These are phyloP conservation scores for Sebastiscus albofasciatus DNA, from an alignment of 2,797 vertebrate species.

Conservation along the genomic window DNA sequence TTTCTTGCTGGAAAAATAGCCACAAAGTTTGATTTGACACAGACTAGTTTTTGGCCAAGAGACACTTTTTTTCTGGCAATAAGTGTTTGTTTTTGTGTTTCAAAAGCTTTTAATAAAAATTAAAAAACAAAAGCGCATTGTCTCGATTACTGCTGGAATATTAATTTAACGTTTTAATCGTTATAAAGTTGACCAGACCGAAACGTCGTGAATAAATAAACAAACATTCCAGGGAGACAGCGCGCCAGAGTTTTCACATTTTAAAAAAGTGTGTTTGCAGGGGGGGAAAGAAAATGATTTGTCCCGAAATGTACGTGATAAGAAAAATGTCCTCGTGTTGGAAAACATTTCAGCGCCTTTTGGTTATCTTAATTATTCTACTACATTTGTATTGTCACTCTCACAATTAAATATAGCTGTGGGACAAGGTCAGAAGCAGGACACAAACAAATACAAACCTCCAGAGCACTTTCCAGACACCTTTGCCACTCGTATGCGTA, in stretches of 20 bases:
- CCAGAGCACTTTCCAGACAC: conserved; percentile 93
- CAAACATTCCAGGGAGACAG: background rate
- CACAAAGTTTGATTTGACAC: background rate
- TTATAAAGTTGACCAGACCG: background rate
- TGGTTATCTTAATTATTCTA: conserved; percentile 31
- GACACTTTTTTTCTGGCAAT: background rate
- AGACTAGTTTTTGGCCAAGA: background rate
- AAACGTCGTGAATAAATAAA: background rate
- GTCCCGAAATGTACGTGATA: background rate
- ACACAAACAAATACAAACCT: conserved; percentile 83
- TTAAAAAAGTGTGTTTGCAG: background rate
- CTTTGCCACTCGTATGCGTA: conserved; percentile 98
- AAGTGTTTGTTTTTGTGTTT: background rate
- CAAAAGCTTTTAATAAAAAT: background rate
- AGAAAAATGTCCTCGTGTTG: background rate
- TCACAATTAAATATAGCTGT: background rate
- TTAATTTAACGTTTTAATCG: background rate
- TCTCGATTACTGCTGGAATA: background rate
- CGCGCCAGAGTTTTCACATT: background rate
- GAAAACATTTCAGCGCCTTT: background rate
- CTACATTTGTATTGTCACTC: background rate
- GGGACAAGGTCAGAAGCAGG: background rate
- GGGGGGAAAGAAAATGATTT: background rate
- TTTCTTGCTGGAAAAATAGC: background rate
- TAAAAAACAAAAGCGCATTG: background rate